Conservation (phyloP, 2,797 vertebrate species). For the Coranthus polyacanthus region DNA sequence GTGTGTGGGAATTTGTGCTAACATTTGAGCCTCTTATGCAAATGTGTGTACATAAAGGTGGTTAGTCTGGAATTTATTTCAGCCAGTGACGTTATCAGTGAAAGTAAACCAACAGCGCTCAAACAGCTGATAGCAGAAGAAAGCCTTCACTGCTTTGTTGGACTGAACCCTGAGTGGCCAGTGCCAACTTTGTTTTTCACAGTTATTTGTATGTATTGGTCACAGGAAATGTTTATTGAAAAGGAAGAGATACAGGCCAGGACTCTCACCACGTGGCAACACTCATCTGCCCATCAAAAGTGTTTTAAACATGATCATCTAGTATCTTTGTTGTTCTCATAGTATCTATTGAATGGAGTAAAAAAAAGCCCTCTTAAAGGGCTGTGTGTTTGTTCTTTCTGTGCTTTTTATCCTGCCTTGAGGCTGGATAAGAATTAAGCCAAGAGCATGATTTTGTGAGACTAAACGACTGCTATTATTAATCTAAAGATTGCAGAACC, state of each 20-base stretch:
- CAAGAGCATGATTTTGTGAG: conserved; percentile 29
- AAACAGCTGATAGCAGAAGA: conserved; percentile 22
- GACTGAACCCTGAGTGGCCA: conserved; percentile 6
- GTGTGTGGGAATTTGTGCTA: conserved; percentile 18
- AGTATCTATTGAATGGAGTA: conserved; percentile 13
- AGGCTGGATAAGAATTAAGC: conserved; percentile 28
- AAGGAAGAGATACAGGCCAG: conserved; percentile 2
- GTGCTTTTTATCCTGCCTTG: conserved; percentile 8
- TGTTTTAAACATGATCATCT: not conserved
- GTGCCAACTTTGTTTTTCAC: conserved; percentile 30
- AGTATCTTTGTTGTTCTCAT: conserved; percentile 2
- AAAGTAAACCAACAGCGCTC: conserved; percentile 20
- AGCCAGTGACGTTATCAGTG: conserved; percentile 41
- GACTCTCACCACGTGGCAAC: not conserved
- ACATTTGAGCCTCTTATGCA: conserved; percentile 39
- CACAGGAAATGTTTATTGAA: conserved; percentile 13
- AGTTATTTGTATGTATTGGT: conserved; percentile 14
- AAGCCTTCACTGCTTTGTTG: conserved; percentile 15
- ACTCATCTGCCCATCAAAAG: too few relatives aligned
- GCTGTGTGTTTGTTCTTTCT: not conserved
- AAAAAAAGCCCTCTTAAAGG: not conserved
- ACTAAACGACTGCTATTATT: conserved; percentile 26
- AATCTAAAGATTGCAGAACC: conserved; percentile 13
- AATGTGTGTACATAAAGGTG: conserved; percentile 23
- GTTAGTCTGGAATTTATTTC: conserved; percentile 13